Percentiles rank a stretch among this genome's conserved stretches.
Conservation (phyloP, 2,113 vertebrate genomes). For the Phylloscopus whistleri region DNA sequence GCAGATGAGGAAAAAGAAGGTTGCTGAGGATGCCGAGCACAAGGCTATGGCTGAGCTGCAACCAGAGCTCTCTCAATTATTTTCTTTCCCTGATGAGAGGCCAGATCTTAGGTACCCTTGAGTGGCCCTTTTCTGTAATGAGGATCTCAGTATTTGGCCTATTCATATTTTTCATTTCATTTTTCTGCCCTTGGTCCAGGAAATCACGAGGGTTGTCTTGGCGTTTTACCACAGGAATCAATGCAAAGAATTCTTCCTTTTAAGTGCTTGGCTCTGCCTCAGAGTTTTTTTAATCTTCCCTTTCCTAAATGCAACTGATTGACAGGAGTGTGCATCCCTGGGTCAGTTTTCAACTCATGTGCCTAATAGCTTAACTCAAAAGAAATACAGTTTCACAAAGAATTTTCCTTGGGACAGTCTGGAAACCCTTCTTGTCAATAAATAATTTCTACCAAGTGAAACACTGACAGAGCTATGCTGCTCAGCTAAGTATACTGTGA, state of each 20-base stretch:
- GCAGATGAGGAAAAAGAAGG: background rate
- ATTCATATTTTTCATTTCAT: slow-evolving; percentile 15
- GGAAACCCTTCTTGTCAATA: slow-evolving; percentile 31
- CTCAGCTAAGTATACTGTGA: background rate
- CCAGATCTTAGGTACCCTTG: background rate
- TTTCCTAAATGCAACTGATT: background rate
- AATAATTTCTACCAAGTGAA: slow-evolving; percentile 40
- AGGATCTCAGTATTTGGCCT: background rate
- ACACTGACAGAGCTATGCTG: background rate
- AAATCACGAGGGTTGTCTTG: background rate
- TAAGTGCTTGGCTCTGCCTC: background rate
- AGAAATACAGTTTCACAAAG: background rate
- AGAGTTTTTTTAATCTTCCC: slow-evolving; percentile 3
- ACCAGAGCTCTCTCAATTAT: background rate
- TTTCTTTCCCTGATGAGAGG: background rate
- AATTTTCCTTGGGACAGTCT: slow-evolving; percentile 1
- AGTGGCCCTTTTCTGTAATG: background rate
- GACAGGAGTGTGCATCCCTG: background rate
- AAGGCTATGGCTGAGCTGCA: background rate
- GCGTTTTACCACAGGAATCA: background rate
- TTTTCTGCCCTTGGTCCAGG: background rate
- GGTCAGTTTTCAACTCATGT: background rate
- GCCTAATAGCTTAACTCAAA: background rate
- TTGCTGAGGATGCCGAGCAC: background rate
- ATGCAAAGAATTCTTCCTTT: background rate